Base-by-base conservation (phyloP, 2,888 invertebrate genomes). In the Thereva unica region DNA sequence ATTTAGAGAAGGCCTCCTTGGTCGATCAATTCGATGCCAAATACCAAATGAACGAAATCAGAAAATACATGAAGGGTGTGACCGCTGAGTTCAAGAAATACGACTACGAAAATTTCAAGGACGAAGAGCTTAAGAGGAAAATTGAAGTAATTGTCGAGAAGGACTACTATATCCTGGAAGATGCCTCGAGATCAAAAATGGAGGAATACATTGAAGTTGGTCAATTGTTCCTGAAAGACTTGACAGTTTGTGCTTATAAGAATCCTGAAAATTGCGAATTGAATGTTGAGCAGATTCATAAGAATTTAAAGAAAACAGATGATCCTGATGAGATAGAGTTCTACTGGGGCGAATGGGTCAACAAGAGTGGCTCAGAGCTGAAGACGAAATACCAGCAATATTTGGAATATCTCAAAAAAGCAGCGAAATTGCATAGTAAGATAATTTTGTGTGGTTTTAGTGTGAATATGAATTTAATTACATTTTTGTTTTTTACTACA, bases 311-410 rank as follows among this genome's bases (percentile, higher is more conserved):
- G 6, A 59, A 59, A 38, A 10, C 84, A 57, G 83, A 86, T 56
- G 85, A 92, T 73, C 88, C 90, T 2, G 87, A 91, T 3, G 89
- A 91, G 74, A 77, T 95, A 70, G 85, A 87, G 71, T 85, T 90
- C 74, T 83, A 87, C 4, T 95, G 95, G 95, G 78, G 85, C 9
- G 86, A 88, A 73, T 95, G 93, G 93, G 85, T 93, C 68, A 85
- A 87, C 63, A 85, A 82, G 6, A 87, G 86, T 0, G 89, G 88
- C 0, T 85, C 88, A 4, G 83, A 82, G 68, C 84, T 86, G 1
- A 83, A 85, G 56, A 77, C 82, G n/a, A 83, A 86, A 70, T 91
- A 87, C 77, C 84, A 86, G 8, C 84, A 87, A 67, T 91, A 90
- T 75, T 87, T 90, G 0, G 80, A 83, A 2, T 76, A 90, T 42